phyloP scores from a whole-genome alignment of 2,888 invertebrate species.

The Latrodectus elegans region DNA sequence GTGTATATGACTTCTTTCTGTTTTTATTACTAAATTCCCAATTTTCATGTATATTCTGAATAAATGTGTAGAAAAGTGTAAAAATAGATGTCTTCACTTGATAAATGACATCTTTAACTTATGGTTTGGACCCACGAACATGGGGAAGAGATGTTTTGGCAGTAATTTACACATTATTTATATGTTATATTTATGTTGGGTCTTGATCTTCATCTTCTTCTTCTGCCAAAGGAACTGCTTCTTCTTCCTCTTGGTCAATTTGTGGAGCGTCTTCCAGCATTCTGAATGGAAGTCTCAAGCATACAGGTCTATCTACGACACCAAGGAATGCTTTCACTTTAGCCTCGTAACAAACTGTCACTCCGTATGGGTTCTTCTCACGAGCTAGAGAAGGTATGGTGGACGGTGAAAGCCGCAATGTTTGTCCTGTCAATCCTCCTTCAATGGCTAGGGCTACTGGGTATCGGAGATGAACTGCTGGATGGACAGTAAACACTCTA shows the following conservation, averaged over 20 bases:
- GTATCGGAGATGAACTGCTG: constrained; percentile 60
- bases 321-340: constrained; percentile 69
- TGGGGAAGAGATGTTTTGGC: too few relatives aligned
- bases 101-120: too few relatives aligned
- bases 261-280: constrained; percentile 44
- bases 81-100: too few relatives aligned
- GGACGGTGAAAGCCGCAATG: constrained; percentile 56
- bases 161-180: too few relatives aligned
- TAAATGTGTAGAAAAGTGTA: too few relatives aligned
- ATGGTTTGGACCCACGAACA: too few relatives aligned
- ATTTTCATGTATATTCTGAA: too few relatives aligned
- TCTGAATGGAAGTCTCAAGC: constrained; percentile 64
- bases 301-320: constrained; percentile 68
- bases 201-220: constrained; percentile 52
- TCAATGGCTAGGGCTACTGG: constrained; percentile 70
- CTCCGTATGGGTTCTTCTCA: constrained; percentile 70
- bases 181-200: too few relatives aligned
- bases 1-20: too few relatives aligned
- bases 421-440: constrained; percentile 52
- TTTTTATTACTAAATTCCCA: too few relatives aligned
- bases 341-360: constrained; percentile 68
- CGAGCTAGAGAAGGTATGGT: constrained; percentile 48
- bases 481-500: constrained; percentile 63
- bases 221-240: constrained; percentile 26
- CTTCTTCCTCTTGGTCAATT: constrained; percentile 35